phyloP scores from a whole-genome alignment of 1,140 invertebrate species.

The Drosophila melanica region DNA sequence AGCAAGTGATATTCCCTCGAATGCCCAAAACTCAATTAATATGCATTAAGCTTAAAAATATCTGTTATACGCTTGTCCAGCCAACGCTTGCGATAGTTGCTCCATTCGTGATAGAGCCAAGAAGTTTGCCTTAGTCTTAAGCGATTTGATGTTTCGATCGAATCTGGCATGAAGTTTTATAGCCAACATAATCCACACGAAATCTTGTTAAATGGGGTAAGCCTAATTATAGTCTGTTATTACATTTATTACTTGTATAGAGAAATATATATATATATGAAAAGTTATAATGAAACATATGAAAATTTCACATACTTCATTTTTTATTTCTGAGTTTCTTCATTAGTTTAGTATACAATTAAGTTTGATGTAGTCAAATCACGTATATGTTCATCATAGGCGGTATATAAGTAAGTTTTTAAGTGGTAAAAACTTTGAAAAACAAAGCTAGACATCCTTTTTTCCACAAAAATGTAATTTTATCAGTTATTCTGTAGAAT shows the following conservation, averaged over 20 bases:
- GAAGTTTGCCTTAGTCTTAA: conserved; percentile 71
- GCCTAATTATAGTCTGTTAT: conserved; percentile 69
- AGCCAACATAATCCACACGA: conserved; percentile 34
- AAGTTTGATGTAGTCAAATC: conserved; percentile 13
- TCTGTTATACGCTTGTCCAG: conserved; percentile 64
- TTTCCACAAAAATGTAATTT: neutral
- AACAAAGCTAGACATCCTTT: neutral
- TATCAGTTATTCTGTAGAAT: neutral
- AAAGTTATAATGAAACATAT: conserved; percentile 16
- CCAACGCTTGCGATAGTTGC: conserved; percentile 26
- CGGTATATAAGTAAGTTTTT: conserved; percentile 4
- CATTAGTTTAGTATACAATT: conserved; percentile 10
- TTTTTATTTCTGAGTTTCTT: conserved; percentile 30
- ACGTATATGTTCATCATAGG: conserved; percentile 1
- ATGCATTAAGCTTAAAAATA: conserved; percentile 51
- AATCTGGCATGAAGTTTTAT: conserved; percentile 55
- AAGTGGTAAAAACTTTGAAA: neutral
- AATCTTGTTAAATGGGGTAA: conserved; percentile 58
- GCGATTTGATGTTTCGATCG: conserved; percentile 21
- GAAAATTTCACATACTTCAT: neutral
- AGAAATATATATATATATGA: conserved; percentile 29
- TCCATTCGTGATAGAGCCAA: conserved; percentile 52
- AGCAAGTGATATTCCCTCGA: conserved; percentile 66
- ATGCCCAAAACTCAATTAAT: conserved; percentile 44
- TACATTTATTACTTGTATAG: conserved; percentile 27